phyloP scores from a whole-genome alignment of 1,140 invertebrate species.

The Aphidius gifuensis region DNA sequence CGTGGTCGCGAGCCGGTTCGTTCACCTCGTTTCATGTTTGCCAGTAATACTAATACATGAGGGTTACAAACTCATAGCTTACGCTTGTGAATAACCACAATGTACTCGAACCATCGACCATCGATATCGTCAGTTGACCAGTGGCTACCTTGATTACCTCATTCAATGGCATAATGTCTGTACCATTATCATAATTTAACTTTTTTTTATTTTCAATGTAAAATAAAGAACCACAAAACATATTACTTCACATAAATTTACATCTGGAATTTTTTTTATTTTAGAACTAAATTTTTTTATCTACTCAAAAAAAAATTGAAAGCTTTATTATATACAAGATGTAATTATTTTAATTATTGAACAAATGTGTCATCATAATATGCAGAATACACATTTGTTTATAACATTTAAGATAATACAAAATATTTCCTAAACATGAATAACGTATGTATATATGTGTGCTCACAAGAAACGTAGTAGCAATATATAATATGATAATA shows the following conservation, averaged over 20 bases:
- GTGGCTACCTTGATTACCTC: constrained; percentile 52
- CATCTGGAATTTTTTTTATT: constrained; percentile 36
- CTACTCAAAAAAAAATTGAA: too few relatives aligned
- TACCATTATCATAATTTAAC: constrained; percentile 55
- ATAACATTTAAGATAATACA: background rate
- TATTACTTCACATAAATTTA: constrained; percentile 18
- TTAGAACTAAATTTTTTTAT: constrained; percentile 29
- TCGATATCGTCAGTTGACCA: constrained; percentile 35
- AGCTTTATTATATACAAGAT: background rate
- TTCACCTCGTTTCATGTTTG: constrained; percentile 29
- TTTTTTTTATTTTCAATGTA: constrained; percentile 42
- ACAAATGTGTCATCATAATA: background rate
- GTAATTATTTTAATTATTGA: background rate
- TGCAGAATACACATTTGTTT: background rate
- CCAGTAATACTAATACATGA: constrained; percentile 49
- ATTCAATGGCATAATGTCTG: constrained; percentile 55
- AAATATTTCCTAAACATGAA: background rate
- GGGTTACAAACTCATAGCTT: constrained; percentile 23
- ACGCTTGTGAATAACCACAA: constrained; percentile 11
- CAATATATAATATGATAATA: constrained; percentile 51
- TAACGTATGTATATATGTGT: background rate
- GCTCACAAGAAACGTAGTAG: constrained; percentile 14
- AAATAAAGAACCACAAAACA: constrained; percentile 33
- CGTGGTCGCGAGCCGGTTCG: constrained; percentile 28
- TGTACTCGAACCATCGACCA: constrained; percentile 25